These are phyloP conservation scores for Achlya flavicornis DNA, from an alignment of 2,888 invertebrate genomes.

Conservation along the genomic window DNA sequence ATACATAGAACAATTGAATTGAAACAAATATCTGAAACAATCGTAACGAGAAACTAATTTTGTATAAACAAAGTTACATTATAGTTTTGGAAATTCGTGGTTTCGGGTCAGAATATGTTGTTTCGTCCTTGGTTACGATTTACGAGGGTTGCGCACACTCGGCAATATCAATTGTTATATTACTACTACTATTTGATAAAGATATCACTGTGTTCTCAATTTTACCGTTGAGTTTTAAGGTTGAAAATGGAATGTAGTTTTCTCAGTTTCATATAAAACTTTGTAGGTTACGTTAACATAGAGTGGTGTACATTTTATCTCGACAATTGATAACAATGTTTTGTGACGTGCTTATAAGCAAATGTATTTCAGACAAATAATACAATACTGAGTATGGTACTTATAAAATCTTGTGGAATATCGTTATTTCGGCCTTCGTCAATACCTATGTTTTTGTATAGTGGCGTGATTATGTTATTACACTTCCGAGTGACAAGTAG, in stretches of 20 bases:
- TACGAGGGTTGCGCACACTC: conserved; percentile 42
- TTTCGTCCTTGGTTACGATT: conserved; percentile 51
- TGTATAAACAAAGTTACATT: conserved; percentile 39
- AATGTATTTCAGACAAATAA: background rate
- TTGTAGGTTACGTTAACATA: conserved; percentile 4
- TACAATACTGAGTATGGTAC: too few relatives aligned
- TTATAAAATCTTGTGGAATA: too few relatives aligned
- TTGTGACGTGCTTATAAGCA: conserved; percentile 6
- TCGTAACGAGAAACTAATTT: conserved; percentile 35
- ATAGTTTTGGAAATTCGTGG: conserved; percentile 48
- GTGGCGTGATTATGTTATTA: too few relatives aligned
- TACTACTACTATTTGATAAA: conserved; percentile 12
- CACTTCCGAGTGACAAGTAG: too few relatives aligned
- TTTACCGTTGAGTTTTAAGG: background rate
- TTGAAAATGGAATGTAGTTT: background rate
- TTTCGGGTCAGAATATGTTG: conserved; percentile 47
- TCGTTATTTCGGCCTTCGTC: too few relatives aligned
- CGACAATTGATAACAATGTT: background rate
- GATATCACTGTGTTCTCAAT: conserved; percentile 5
- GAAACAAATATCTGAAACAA: conserved; percentile 33
- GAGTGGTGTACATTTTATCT: conserved; percentile 5
- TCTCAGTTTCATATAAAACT: conserved; percentile 1
- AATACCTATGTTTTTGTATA: too few relatives aligned
- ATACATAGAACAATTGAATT: conserved; percentile 15
- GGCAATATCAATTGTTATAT: conserved; percentile 14